A percentile compares a stretch with the other conserved stretches of the same genome.
phyloP scores from a whole-genome alignment of 1,140 invertebrate genomes.

The Cyclargus thomasi region DNA sequence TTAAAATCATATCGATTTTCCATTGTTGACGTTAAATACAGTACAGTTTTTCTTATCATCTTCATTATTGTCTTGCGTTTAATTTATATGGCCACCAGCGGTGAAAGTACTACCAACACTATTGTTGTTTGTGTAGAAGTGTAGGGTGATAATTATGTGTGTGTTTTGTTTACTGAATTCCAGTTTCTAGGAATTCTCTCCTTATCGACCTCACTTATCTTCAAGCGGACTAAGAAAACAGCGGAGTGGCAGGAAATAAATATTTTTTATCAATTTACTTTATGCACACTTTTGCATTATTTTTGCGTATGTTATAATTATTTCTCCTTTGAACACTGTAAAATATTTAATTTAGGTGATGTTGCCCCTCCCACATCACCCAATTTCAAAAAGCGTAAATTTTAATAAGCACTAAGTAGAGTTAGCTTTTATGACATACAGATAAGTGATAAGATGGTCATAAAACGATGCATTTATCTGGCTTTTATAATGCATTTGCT shows the following conservation, averaged over 20 bases:
- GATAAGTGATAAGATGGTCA: neutral
- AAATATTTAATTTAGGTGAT: too few species aligned
- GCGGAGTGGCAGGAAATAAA: conserved; percentile 35
- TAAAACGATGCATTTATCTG: neutral
- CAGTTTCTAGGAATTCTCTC: conserved; percentile 41
- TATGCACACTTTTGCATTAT: too few species aligned
- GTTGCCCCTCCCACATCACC: too few species aligned
- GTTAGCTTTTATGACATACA: neutral
- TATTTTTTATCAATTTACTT: conserved; percentile 16
- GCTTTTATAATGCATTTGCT: neutral
- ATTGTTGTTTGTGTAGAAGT: conserved; percentile 22
- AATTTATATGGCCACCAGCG: conserved; percentile 2
- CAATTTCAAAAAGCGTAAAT: too few species aligned
- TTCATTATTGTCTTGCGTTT: conserved; percentile 1
- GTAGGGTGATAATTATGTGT: conserved; percentile 7
- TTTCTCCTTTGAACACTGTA: too few species aligned
- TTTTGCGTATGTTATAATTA: too few species aligned
- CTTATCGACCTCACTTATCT: conserved; percentile 46
- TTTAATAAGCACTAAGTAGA: neutral
- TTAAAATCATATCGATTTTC: neutral
- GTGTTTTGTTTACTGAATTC: conserved; percentile 28
- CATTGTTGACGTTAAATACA: neutral
- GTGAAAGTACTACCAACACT: neutral
- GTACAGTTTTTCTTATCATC: neutral
- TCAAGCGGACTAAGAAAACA: conserved; percentile 34